Evolutionary conservation across 2,113 vertebrate species (phyloP), one percentile per base, ranked within the genome.

Genomic region (Ailurus styani): DNA sequence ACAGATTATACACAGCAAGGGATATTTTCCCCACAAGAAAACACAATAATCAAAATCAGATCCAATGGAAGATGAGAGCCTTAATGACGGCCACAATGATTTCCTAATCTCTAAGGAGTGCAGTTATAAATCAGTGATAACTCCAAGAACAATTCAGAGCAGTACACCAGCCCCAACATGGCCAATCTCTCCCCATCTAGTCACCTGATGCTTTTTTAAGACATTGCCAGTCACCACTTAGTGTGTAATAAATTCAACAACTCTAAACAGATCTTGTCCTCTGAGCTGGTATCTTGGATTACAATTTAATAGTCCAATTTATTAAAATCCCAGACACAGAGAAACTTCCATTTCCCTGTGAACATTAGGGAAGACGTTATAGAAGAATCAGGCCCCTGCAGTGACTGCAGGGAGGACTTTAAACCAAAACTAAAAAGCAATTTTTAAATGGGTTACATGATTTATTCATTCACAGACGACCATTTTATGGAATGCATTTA

Each of bases 1-100:
- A 97, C 1, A 87, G 78, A 78, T 84, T 62, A 90, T 15, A 77
- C 14, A 77, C 21, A 92, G 60, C 10, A 40, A 93, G 14, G 88
- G 94, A 66, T 34, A 1, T 66, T 96, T 60, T 72, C 78, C 64
- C 60, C 90, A 21, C 31, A 92, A 87, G 87, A 90, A 83, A 90
- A 88, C 7, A 95, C 45, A 78, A 40, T 45, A 68, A 93, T 87
- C 31, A 68, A 60, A 93, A 47, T 94, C 87, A 91, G 95, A 88
- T 25, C 81, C 95, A 93, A 94, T 1, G 21, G 37, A 52, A 97
- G 93, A 97, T 10, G 31, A 93, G 75, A 75, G 57, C 66, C 92
- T 87, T 70, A 42, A 17, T 15, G 79, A 91, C 4, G 20, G 90
- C 95, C 89, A 95, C 37, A 20, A 23, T 23, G 96, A 93, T 31